A percentile compares a stretch with the other conserved stretches of the same genome.
Conservation (phyloP, 2,888 invertebrate species). For the Leptinotarsa rubiginosa region DNA sequence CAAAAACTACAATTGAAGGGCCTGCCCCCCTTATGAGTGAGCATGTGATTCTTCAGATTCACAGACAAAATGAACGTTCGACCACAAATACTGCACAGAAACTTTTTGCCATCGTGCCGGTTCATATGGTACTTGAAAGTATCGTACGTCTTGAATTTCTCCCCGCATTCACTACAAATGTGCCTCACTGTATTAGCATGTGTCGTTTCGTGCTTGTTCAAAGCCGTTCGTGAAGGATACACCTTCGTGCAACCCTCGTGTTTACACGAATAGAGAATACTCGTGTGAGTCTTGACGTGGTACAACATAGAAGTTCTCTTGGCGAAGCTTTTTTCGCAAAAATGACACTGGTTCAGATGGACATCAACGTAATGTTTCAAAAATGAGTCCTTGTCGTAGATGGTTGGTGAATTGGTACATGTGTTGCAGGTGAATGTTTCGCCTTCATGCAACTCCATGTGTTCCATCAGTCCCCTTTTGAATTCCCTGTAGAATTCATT, state of each 20-base stretch:
- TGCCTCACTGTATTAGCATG: conserved; percentile 47
- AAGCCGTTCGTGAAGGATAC: conserved; percentile 43
- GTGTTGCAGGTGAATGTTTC: conserved; percentile 36
- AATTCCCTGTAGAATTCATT: conserved; percentile 32
- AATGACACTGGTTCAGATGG: conserved; percentile 46
- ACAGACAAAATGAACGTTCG: conserved; percentile 49
- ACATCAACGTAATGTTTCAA: conserved; percentile 41
- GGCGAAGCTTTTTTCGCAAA: conserved; percentile 46
- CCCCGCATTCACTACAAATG: conserved; percentile 50
- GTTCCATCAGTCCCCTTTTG: conserved; percentile 29
- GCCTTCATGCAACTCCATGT: conserved; percentile 34
- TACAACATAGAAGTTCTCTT: background rate
- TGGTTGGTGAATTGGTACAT: conserved; percentile 29
- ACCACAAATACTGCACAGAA: conserved; percentile 51
- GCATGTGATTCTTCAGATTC: conserved; percentile 55
- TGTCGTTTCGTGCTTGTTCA: conserved; percentile 46
- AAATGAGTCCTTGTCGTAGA: conserved; percentile 33
- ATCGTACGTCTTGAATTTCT: conserved; percentile 49
- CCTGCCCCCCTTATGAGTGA: conserved; percentile 53
- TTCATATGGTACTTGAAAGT: conserved; percentile 50
- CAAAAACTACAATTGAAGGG: conserved; percentile 53
- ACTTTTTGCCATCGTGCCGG: conserved; percentile 47
- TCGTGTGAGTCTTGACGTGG: conserved; percentile 37
- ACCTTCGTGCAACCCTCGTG: conserved; percentile 47
- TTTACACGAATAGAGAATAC: conserved; percentile 44